Evolutionary conservation across 1,140 invertebrate genomes (phyloP).

Genomic region (Ylistrum balloti): DNA sequence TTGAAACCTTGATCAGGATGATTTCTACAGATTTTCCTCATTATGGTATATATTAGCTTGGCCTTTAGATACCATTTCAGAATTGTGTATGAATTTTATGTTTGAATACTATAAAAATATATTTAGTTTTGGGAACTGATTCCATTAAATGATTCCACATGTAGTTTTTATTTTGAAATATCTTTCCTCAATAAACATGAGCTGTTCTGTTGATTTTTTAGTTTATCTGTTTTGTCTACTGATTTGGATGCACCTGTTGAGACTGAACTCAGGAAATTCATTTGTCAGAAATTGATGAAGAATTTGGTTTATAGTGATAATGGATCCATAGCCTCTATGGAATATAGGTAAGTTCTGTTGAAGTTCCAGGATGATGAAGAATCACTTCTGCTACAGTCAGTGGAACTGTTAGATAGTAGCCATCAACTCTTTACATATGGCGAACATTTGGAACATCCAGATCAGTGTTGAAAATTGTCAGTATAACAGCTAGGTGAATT

Average conservation of each 20-base stretch:
- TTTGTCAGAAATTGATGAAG: slow-evolving; percentile 63
- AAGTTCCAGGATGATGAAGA: background rate
- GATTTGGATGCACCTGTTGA: slow-evolving; percentile 66
- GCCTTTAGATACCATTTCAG: too few species aligned
- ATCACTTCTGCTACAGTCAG: background rate
- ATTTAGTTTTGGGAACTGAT: too few species aligned
- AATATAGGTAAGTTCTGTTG: slow-evolving; percentile 16
- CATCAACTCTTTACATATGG: background rate
- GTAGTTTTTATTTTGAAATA: background rate
- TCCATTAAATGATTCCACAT: too few species aligned
- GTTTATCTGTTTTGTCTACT: slow-evolving; percentile 66
- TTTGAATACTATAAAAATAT: too few species aligned
- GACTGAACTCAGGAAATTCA: slow-evolving; percentile 64
- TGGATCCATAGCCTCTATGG: slow-evolving; percentile 51
- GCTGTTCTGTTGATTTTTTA: slow-evolving; percentile 47
- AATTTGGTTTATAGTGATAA: slow-evolving; percentile 53
- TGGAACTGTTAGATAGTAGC: background rate
- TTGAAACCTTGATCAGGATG: too few species aligned
- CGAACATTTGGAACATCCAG: too few species aligned
- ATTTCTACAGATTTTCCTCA: too few species aligned
- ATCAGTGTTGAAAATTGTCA: too few species aligned
- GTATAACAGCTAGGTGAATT: too few species aligned
- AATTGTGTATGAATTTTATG: too few species aligned
- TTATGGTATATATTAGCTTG: too few species aligned
- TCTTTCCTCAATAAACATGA: too few species aligned